Evolutionary conservation across 2,888 invertebrate species (phyloP).

Genomic region (Cremastinae sp.): DNA sequence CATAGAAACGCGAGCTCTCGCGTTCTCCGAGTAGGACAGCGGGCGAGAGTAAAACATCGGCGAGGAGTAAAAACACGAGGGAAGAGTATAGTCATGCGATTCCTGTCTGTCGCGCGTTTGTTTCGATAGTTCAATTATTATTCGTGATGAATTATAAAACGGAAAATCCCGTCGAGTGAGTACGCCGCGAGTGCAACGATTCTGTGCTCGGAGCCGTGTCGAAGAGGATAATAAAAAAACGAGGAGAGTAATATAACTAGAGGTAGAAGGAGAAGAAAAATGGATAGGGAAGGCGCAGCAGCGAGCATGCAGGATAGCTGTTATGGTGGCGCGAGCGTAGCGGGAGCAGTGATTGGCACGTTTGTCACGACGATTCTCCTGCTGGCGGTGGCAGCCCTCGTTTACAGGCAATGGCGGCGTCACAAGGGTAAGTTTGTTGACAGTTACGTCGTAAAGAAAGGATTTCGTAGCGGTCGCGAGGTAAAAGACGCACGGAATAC

Average conservation of each 20-base stretch:
- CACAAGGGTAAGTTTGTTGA: conserved; percentile 78
- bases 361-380: conserved; percentile 85
- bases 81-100: not conserved
- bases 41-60: too few relatives aligned
- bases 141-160: conserved; percentile 1
- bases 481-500: not conserved
- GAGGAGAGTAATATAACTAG: conserved; percentile 5
- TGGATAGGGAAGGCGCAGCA: conserved; percentile 37
- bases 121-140: not conserved
- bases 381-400: conserved; percentile 82
- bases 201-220: conserved; percentile 21
- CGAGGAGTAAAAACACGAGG: not conserved
- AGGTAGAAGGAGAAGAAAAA: conserved; percentile 20
- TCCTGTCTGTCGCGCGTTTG: not conserved
- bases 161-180: conserved; percentile 18
- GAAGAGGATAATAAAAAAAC: conserved; percentile 36
- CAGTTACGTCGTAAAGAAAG: not conserved
- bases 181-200: conserved; percentile 32
- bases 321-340: conserved; percentile 87
- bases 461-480: not conserved
- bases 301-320: conserved; percentile 77
- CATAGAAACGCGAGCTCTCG: not conserved
- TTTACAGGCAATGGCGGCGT: conserved; percentile 85
- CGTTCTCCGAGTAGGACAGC: too few relatives aligned
- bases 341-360: conserved; percentile 87